Evolutionary conservation across 2,797 vertebrate genomes (phyloP), one percentile per base, ranked within the genome.

Genomic region (Falco peregrinus): DNA sequence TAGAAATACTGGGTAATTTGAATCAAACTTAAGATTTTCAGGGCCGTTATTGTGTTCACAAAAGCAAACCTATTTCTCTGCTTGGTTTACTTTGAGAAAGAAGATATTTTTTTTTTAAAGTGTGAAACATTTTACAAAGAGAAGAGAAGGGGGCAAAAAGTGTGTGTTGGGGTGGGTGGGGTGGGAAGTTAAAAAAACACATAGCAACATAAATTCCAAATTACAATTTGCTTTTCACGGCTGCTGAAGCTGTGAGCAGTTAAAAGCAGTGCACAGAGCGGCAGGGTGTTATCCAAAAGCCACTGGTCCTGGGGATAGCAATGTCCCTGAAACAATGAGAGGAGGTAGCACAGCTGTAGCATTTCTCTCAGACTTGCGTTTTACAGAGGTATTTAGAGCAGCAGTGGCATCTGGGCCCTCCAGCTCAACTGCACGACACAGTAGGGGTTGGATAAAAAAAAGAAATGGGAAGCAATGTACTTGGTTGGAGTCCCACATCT

Each of bases 301-400:
- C 73, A 43, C 59, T 90, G 80, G 53, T 96, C 65, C 92, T 80
- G 83, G 33, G n/a, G 78, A 93, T 53, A 87, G 29, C 73, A 93
- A 54, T 77, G 90, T 59, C 88, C 84, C 93, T 70, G 77, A 93
- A 96, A 95, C 84, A 94, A 87, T 59, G 59, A 73, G 22, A 94
- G 31, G 53, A 91, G 60, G 64, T 77, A 64, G 37, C 64, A 87
- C 77, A 89, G 84, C 39, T 87, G 86, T 43, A 91, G 3, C 50
- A 43, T 92, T 95, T 93, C 53, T 14, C 19, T 88, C 67, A 59
- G 69, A 59, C 54, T 94, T 85, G 71, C 80, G 90, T 96, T 96
- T 96, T 90, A 69, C 37, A 81, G 77, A 74, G 71, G 50, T 81
- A 85, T 95, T 95, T 93, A 95, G 87, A 96, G 63, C 77, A 95